A percentile compares a stretch with the other conserved stretches of the same genome.
Conservation (phyloP, 2,888 invertebrate species). For the Synanthedon vespiformis region DNA sequence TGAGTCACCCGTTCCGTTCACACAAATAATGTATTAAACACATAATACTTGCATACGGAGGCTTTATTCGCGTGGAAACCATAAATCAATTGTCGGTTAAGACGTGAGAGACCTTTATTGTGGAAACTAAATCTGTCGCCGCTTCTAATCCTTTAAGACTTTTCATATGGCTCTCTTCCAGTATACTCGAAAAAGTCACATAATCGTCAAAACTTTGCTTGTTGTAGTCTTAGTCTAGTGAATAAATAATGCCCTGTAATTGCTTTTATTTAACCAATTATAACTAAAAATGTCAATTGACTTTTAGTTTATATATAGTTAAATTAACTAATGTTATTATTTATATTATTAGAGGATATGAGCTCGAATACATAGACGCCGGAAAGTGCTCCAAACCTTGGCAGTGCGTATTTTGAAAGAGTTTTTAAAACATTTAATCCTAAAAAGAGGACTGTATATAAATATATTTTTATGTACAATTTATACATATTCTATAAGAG, state of each 20-base stretch:
- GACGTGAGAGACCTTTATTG: conserved; percentile 34
- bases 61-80: conserved; percentile 51
- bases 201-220: not conserved
- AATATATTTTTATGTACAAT: conserved; percentile 6
- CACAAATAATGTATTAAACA: conserved; percentile 7
- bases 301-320: too few species aligned
- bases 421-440: too few species aligned
- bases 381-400: too few species aligned
- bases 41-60: conserved; percentile 9
- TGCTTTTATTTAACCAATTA: too few species aligned
- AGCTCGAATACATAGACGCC: too few species aligned
- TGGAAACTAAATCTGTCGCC: conserved; percentile 53
- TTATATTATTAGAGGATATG: too few species aligned
- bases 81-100: conserved; percentile 51
- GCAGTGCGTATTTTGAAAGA: too few species aligned
- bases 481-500: conserved; percentile 26
- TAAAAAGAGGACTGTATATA: too few species aligned
- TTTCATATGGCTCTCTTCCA: conserved; percentile 39
- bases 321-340: too few species aligned
- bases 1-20: conserved; percentile 12
- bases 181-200: conserved; percentile 14
- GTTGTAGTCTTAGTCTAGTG: too few species aligned
- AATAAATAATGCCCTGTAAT: too few species aligned
- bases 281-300: too few species aligned
- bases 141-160: conserved; percentile 57